Conservation (phyloP, 2,113 vertebrate species). For the Chloebia gouldiae region DNA sequence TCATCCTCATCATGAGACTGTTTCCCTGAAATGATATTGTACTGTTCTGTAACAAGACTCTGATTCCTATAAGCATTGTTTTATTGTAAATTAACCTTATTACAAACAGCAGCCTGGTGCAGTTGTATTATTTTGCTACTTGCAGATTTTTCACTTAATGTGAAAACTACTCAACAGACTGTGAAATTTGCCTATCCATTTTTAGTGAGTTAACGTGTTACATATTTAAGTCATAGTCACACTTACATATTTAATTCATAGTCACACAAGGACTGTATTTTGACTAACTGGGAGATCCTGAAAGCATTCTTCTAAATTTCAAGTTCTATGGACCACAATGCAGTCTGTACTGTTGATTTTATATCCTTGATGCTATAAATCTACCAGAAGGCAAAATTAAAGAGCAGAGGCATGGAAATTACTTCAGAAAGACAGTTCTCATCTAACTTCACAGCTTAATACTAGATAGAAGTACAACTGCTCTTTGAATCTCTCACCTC, state of each 20-base stretch:
- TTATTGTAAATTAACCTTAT: background rate
- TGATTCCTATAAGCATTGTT: background rate
- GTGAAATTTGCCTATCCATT: background rate
- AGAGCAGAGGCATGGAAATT: background rate
- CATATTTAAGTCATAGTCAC: background rate
- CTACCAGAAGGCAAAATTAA: background rate
- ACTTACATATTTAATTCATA: background rate
- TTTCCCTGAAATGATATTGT: background rate
- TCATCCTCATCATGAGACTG: background rate
- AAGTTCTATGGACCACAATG: background rate
- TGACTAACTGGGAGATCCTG: background rate
- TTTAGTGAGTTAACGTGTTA: background rate
- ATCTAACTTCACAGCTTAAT: background rate
- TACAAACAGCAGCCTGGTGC: background rate
- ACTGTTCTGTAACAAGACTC: background rate
- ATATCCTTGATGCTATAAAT: background rate
- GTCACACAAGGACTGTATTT: background rate
- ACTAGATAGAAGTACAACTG: background rate
- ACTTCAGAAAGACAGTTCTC: background rate
- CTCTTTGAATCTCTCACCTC: background rate
- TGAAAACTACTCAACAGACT: background rate
- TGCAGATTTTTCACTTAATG: background rate
- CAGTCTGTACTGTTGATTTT: background rate
- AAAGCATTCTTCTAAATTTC: background rate
- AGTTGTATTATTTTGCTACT: background rate